Evolutionary conservation across 2,797 vertebrate genomes (phyloP).

Genomic region (Sciaenops ocellatus): DNA sequence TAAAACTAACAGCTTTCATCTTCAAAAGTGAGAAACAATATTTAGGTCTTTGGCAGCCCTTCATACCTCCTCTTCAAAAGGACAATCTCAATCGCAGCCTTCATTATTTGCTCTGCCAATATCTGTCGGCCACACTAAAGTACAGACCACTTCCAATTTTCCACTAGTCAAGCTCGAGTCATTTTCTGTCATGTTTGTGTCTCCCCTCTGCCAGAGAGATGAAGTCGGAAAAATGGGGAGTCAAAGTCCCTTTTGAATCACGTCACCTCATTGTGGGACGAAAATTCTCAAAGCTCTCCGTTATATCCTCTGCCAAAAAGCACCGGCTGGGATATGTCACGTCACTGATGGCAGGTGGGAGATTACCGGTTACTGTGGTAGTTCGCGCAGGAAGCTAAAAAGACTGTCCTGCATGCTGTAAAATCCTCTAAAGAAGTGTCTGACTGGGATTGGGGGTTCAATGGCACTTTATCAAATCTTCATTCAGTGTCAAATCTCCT

Average conservation of each 20-base stretch:
- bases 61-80: slow-evolving; percentile 46
- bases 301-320: slow-evolving; percentile 45
- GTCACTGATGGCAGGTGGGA: slow-evolving; percentile 14
- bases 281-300: slow-evolving; percentile 29
- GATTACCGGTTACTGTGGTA: slow-evolving; percentile 29
- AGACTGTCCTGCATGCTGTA: neutral
- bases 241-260: slow-evolving; percentile 41
- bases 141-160: slow-evolving; percentile 65
- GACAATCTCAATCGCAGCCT: slow-evolving; percentile 65
- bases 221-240: slow-evolving; percentile 40
- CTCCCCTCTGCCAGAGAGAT: slow-evolving; percentile 41
- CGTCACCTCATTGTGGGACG: slow-evolving; percentile 20
- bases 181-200: slow-evolving; percentile 50
- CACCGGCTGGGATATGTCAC: slow-evolving; percentile 31
- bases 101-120: slow-evolving; percentile 62
- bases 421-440: slow-evolving; percentile 3
- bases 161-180: slow-evolving; percentile 46
- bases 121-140: slow-evolving; percentile 53
- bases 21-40: slow-evolving; percentile 26
- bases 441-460: neutral
- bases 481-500: neutral
- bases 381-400: slow-evolving; percentile 13
- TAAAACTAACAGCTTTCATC: slow-evolving; percentile 29
- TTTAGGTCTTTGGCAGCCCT: slow-evolving; percentile 40
- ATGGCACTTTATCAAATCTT: neutral